Conservation (phyloP, 2,797 vertebrate species). For the Chromobotia macracanthus region DNA sequence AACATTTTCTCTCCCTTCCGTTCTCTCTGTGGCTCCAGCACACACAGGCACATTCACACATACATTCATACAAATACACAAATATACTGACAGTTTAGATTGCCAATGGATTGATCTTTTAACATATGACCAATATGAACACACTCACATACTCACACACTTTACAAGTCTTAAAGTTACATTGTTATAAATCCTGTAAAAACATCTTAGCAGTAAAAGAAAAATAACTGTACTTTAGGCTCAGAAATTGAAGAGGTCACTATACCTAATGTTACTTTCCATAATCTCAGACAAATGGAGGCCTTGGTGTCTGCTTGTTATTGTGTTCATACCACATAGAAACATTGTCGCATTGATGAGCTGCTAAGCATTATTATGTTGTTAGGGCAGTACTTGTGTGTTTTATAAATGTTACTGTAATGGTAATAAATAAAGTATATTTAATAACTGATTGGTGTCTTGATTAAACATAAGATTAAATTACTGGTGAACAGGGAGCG, state of each 20-base stretch:
- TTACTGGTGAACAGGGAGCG: background rate
- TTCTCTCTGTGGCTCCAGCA: constrained; percentile 7
- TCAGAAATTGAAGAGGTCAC: constrained; percentile 34
- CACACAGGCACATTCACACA: background rate
- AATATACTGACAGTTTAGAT: background rate
- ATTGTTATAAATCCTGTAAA: constrained; percentile 43
- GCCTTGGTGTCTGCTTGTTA: constrained; percentile 31
- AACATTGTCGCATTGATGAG: constrained; percentile 1
- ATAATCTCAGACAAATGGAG: constrained; percentile 13
- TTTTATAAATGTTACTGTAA: background rate
- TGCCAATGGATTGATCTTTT: constrained; percentile 28
- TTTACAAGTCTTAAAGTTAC: constrained; percentile 2
- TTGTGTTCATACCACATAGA: constrained; percentile 14
- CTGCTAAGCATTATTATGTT: background rate
- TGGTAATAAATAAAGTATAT: background rate
- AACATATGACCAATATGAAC: background rate
- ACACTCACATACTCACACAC: background rate
- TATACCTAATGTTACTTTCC: constrained; percentile 11
- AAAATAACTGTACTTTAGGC: constrained; percentile 41
- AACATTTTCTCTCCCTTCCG: constrained; percentile 25
- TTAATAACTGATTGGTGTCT: constrained; percentile 3
- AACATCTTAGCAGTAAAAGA: constrained; percentile 32
- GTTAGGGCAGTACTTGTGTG: constrained; percentile 11
- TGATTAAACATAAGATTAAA: background rate
- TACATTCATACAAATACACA: background rate